Base-by-base conservation (phyloP, 2,797 vertebrate species). In the Gymnoscopelus microlampas region DNA sequence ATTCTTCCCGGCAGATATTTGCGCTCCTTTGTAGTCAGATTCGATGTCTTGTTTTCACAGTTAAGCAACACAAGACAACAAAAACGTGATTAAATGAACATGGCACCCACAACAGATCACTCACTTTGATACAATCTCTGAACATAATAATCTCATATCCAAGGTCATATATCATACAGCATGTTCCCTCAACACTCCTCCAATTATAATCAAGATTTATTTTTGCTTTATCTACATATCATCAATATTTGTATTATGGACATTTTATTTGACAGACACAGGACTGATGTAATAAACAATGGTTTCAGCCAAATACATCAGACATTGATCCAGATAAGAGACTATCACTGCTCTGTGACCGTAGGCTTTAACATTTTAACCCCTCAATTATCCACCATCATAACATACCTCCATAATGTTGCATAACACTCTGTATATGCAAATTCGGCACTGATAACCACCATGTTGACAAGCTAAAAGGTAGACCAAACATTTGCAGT, bases 371-470 rank as follows among this genome's bases (percentile, higher is more conserved):
- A 0, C 3, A 15, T 29, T 66, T 53, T 53, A 50, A 62, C 39
- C 23, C 57, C 12, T 66, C 50, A 63, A 58, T 80, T 63, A 73
- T 58, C 50, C 4, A 3, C 13, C 2, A 44, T 35, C 35, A 56
- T 39, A 66, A 65, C 68, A 69, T 64, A 3, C 32, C 12, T 29
- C 5, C 23, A 11, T 15, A 24, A 26, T 26, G 35, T 14, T 71
- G 29, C 39, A 35, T 23, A 23, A 2, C 2, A 53, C 53, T 50
- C 23, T 3, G 5, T n/a, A 59, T 54, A 73, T 80, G 47, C 50
- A 81, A 80, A 74, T 67, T 44, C 3, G 14, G 11, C 19, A 12
- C 19, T 35, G 35, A 69, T 13, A 10, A 80, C n/a, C 35, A 54
- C 39, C 15, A 48, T 44, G 47, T 48, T 48, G 11, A 48, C 49